Conservation (phyloP, 2,113 vertebrate genomes). For the Lutjanus erythropterus region DNA sequence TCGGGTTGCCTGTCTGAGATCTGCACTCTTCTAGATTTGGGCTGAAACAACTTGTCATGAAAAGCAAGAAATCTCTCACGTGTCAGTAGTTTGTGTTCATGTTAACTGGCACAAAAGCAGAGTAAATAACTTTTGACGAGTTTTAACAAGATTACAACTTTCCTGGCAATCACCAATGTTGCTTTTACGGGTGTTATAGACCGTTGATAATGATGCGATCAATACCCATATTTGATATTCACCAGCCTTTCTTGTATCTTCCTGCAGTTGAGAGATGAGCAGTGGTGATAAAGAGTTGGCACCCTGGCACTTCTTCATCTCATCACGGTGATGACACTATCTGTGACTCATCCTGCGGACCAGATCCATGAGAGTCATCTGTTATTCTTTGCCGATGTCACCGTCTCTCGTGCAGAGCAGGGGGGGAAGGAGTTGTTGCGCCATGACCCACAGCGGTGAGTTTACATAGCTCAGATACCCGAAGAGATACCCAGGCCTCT, state of each 20-base stretch:
- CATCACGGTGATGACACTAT: constrained; percentile 56
- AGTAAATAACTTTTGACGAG: not conserved
- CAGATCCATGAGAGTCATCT: constrained; percentile 28
- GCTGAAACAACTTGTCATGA: constrained; percentile 3
- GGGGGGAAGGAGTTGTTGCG: constrained; percentile 47
- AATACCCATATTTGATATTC: constrained; percentile 13
- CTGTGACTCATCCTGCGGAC: constrained; percentile 47
- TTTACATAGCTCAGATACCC: constrained; percentile 85
- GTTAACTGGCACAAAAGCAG: constrained; percentile 6
- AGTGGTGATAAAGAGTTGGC: constrained; percentile 39
- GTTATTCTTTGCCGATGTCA: constrained; percentile 40
- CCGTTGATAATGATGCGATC: constrained; percentile 6
- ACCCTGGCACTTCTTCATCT: constrained; percentile 37
- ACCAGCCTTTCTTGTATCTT: not conserved
- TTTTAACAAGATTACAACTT: constrained; percentile 10
- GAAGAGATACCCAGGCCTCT: constrained; percentile 67
- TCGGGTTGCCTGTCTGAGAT: too few relatives aligned
- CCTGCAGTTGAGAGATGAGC: constrained; percentile 34
- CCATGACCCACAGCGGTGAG: constrained; percentile 77
- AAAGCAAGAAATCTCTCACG: not conserved
- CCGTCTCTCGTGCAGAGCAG: constrained; percentile 28
- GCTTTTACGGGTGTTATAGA: constrained; percentile 3
- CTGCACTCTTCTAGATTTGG: too few relatives aligned
- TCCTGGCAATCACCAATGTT: not conserved
- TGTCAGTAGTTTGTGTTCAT: not conserved